Conservation (phyloP, 2,113 vertebrate genomes). For the Rhipidura dahli region DNA sequence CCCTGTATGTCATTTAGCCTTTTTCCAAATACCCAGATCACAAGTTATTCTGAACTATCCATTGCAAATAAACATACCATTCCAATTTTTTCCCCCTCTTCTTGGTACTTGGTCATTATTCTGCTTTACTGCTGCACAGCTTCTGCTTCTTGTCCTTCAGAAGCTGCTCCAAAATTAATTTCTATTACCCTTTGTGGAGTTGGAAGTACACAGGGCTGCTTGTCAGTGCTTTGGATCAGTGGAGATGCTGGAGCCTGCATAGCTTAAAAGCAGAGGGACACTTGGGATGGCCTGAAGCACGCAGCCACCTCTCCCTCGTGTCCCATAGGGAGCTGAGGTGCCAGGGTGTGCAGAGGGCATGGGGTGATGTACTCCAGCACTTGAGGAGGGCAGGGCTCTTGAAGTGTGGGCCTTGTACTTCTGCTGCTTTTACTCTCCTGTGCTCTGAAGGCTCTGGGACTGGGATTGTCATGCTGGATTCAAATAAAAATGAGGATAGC, state of each 20-base stretch:
- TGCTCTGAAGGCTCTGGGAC: neutral
- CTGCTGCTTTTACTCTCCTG: neutral
- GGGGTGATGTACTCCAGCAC: rapidly evolving
- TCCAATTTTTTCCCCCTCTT: neutral
- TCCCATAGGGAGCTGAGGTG: rapidly evolving
- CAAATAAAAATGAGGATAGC: neutral
- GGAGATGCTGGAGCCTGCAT: neutral
- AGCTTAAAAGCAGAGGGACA: neutral
- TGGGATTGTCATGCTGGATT: neutral
- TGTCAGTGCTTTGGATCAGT: neutral
- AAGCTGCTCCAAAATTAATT: neutral
- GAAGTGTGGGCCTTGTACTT: rapidly evolving
- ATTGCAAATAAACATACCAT: neutral
- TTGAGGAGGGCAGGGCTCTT: neutral
- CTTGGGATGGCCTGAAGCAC: too few species aligned
- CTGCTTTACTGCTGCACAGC: neutral
- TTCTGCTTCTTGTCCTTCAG: neutral
- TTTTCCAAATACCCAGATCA: neutral
- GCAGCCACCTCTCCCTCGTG: rapidly evolving
- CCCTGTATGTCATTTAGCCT: neutral
- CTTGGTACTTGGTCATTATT: neutral
- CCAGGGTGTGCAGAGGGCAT: rapidly evolving
- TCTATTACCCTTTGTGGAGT: neutral
- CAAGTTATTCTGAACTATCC: neutral
- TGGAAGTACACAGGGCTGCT: neutral